Conservation (phyloP, 2,113 vertebrate species). For the Pipa parva region DNA sequence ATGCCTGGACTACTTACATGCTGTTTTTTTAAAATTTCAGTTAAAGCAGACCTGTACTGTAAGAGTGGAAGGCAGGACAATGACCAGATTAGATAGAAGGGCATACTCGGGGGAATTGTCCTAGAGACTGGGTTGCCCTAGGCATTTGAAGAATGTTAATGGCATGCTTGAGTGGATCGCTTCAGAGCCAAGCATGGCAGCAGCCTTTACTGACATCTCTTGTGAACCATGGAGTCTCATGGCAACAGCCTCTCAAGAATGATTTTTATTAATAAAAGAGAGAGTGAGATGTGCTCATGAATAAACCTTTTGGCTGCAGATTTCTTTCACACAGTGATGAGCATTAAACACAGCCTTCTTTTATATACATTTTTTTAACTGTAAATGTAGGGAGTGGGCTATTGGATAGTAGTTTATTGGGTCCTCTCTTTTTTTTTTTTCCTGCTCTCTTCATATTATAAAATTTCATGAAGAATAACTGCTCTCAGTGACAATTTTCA, state of each 20-base stretch:
- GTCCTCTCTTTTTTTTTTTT: background rate
- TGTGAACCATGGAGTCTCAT: constrained; percentile 62
- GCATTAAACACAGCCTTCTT: constrained; percentile 38
- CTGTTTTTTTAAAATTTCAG: too few species aligned
- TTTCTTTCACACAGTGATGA: constrained; percentile 48
- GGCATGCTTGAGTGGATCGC: constrained; percentile 71
- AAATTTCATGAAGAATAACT: background rate
- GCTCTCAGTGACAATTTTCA: too few species aligned
- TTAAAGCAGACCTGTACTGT: background rate
- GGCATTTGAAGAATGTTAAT: constrained; percentile 71
- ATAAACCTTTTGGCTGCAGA: constrained; percentile 50
- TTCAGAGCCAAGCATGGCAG: constrained; percentile 54
- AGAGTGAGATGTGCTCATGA: constrained; percentile 48
- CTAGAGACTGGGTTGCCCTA: constrained; percentile 43
- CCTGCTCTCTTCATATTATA: background rate
- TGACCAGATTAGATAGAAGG: constrained; percentile 13
- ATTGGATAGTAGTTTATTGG: constrained; percentile 4
- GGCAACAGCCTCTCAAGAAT: constrained; percentile 69
- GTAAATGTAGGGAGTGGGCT: background rate
- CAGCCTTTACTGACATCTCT: constrained; percentile 62
- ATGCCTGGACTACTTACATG: too few species aligned
- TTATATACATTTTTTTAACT: constrained; percentile 25
- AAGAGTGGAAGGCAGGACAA: constrained; percentile 21
- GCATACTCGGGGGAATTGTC: constrained; percentile 25
- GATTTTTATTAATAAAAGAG: constrained; percentile 53